A percentile compares a stretch with the other conserved stretches of the same genome.
phyloP scores from a whole-genome alignment of 1,140 invertebrate species.

The Galendromus occidentalis region DNA sequence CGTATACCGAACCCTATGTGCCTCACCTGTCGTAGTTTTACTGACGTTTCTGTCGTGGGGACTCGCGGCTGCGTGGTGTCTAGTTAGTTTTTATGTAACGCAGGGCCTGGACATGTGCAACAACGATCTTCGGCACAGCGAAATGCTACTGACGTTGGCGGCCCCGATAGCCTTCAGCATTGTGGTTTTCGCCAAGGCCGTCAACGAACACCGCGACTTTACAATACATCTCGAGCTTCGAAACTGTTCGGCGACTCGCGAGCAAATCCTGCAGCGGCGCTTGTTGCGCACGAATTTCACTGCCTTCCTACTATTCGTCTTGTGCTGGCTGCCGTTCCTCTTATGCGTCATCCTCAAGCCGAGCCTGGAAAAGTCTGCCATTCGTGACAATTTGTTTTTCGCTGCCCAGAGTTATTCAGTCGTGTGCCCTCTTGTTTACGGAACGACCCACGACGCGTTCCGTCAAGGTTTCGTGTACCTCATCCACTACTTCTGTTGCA shows the following conservation, averaged over 20 bases:
- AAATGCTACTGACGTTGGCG: conserved; percentile 15
- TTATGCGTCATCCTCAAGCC: conserved; percentile 12
- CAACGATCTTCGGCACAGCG: conserved; percentile 13
- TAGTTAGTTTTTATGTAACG: conserved; percentile 13
- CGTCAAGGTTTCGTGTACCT: conserved; percentile 18
- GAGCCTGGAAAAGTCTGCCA: conserved; percentile 12
- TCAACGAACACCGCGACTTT: conserved; percentile 13
- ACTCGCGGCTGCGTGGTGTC: not conserved
- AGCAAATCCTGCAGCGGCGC: conserved; percentile 17
- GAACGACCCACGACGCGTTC: conserved; percentile 17
- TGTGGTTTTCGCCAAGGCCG: conserved; percentile 14
- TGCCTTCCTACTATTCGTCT: conserved; percentile 17
- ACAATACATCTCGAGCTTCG: conserved; percentile 13
- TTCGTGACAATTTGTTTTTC: conserved; percentile 14
- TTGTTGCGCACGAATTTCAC: conserved; percentile 17
- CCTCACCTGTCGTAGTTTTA: not conserved
- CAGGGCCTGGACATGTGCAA: conserved; percentile 15
- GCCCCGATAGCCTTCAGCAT: conserved; percentile 13
- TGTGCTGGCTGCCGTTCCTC: conserved; percentile 18
- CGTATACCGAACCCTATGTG: conserved; percentile 12
- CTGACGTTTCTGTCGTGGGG: conserved; percentile 16
- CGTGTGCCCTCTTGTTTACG: conserved; percentile 18
- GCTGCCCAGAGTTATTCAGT: conserved; percentile 18
- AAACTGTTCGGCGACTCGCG: conserved; percentile 15
- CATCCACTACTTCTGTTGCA: conserved; percentile 19